Percentiles rank a stretch among this genome's conserved stretches.
These are phyloP conservation scores for Germaria angustata DNA, from an alignment of 2,888 invertebrate species.

Conservation along the genomic window DNA sequence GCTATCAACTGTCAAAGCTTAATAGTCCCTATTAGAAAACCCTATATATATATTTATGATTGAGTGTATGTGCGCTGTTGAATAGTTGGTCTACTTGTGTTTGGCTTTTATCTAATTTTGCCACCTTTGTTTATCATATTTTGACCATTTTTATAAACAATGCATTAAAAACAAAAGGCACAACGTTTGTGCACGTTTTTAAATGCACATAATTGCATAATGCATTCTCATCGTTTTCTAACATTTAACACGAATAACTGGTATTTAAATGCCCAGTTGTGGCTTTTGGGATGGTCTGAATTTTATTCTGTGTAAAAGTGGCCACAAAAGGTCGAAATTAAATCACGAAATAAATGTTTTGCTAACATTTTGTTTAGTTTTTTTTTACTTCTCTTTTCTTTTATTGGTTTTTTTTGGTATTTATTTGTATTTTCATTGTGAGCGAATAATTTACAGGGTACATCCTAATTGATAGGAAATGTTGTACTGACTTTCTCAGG, in stretches of 20 bases:
- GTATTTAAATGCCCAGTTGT: slow-evolving; percentile 45
- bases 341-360: slow-evolving; percentile 66
- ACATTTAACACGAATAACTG: slow-evolving; percentile 52
- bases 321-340: slow-evolving; percentile 63
- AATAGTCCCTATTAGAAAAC: no score
- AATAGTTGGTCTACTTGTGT: not conserved
- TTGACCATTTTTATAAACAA: slow-evolving; percentile 50
- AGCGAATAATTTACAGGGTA: not conserved
- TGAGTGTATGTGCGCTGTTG: not conserved
- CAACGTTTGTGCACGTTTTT: slow-evolving; percentile 62
- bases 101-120: slow-evolving; percentile 31
- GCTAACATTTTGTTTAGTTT: slow-evolving; percentile 20
- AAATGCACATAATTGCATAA: slow-evolving; percentile 52
- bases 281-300: slow-evolving; percentile 60
- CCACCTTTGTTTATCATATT: slow-evolving; percentile 46
- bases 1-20: no score
- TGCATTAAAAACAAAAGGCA: slow-evolving; percentile 16
- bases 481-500: no score
- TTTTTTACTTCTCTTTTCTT: not conserved
- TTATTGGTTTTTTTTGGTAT: not conserved
- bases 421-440: not conserved
- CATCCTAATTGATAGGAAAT: no score
- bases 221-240: slow-evolving; percentile 42
- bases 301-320: slow-evolving; percentile 57
- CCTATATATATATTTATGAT: no score